Evolutionary conservation across 92 coral and sea anemone species (phyloP).

Genomic region (Desmophyllum pertusum): DNA sequence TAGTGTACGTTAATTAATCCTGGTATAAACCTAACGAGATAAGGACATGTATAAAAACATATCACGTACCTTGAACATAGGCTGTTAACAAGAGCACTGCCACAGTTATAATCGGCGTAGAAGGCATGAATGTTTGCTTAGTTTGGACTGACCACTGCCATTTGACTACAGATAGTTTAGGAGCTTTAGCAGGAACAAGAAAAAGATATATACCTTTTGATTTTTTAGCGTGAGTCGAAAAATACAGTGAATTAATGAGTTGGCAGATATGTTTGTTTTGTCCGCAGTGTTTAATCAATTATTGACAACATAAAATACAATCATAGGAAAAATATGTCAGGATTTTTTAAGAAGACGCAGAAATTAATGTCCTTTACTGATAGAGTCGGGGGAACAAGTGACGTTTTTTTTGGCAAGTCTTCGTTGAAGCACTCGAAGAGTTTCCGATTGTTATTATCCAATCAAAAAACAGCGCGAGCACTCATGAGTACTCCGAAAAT

Average conservation of each 20-base stretch:
- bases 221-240: neutral
- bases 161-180: neutral
- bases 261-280: neutral
- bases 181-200: neutral
- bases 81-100: neutral
- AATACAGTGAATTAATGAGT: neutral
- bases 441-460: too few species aligned
- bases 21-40: too few species aligned
- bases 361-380: too few species aligned
- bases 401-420: too few species aligned
- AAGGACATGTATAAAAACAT: too few species aligned
- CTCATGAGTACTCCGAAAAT: too few species aligned
- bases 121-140: neutral
- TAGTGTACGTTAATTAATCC: too few species aligned
- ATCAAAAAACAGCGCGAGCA: too few species aligned
- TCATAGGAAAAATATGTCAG: neutral
- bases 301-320: neutral
- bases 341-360: neutral
- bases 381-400: too few species aligned
- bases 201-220: neutral
- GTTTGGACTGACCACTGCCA: neutral
- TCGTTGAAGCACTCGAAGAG: too few species aligned
- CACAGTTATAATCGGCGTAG: neutral
- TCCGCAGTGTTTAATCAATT: neutral
- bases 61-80: neutral